Conservation (phyloP, 2,113 vertebrate species). For the Pangasianodon hypophthalmus region DNA sequence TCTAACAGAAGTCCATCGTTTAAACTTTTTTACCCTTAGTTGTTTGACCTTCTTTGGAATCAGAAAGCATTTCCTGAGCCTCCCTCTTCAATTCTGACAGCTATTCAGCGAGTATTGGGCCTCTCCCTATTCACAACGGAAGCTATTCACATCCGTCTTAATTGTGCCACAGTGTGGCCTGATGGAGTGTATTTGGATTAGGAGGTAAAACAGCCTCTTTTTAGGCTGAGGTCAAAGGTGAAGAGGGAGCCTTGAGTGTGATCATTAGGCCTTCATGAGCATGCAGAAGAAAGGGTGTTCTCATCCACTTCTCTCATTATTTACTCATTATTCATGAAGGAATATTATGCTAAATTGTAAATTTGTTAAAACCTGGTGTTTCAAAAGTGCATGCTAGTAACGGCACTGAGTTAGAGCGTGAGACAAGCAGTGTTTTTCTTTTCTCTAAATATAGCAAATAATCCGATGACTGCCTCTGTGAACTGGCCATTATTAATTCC, state of each 20-base stretch:
- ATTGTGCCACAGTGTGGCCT: slow-evolving; percentile 25
- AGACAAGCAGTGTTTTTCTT: too few relatives aligned
- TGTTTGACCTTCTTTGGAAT: slow-evolving; percentile 14
- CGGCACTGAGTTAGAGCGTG: too few relatives aligned
- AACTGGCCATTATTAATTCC: too few relatives aligned
- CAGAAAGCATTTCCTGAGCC: slow-evolving; percentile 14
- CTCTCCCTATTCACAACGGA: slow-evolving; percentile 21
- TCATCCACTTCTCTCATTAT: background rate
- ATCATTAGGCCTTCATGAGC: background rate
- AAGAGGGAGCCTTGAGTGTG: slow-evolving; percentile 21
- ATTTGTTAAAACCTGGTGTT: background rate
- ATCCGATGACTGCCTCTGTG: too few relatives aligned
- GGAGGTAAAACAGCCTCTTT: slow-evolving; percentile 11
- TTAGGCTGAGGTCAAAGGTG: slow-evolving; percentile 34
- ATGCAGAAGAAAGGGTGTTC: background rate
- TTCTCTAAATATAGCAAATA: background rate
- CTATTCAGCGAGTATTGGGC: background rate
- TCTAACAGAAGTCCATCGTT: background rate
- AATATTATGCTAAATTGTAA: background rate
- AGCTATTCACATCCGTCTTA: slow-evolving; percentile 42
- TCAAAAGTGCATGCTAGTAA: too few relatives aligned
- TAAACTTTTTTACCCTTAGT: too few relatives aligned
- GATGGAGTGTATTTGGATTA: slow-evolving; percentile 16
- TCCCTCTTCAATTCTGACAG: background rate
- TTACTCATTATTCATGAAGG: background rate